Evolutionary conservation across 2,113 vertebrate genomes (phyloP).

Genomic region (Podarcis muralis): DNA sequence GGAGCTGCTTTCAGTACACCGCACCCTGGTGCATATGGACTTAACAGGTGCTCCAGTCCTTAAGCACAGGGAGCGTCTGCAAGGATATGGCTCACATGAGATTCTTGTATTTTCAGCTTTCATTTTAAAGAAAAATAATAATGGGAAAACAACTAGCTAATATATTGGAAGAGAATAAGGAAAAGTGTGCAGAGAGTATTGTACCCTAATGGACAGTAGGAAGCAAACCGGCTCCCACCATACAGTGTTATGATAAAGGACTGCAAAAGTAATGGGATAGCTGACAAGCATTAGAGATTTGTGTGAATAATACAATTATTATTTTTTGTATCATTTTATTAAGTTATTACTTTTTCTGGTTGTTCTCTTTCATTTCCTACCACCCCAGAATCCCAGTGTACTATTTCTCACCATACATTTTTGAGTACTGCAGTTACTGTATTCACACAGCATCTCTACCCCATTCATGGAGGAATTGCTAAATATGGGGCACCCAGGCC

Average conservation of each 20-base stretch:
- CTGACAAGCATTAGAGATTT: neutral
- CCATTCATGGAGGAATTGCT: neutral
- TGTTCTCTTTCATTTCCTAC: neutral
- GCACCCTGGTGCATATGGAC: neutral
- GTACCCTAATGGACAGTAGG: neutral
- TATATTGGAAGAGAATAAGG: neutral
- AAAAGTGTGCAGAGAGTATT: neutral
- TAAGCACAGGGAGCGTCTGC: neutral
- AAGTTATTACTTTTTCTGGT: neutral
- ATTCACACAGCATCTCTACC: neutral
- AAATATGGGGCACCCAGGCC: neutral
- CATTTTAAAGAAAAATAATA: neutral
- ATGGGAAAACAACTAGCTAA: no score
- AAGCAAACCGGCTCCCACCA: neutral
- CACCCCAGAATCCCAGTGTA: neutral
- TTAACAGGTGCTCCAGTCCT: neutral
- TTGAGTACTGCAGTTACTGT: neutral
- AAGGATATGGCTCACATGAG: neutral
- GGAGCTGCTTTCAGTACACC: neutral
- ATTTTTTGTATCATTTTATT: neutral
- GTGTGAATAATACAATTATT: neutral
- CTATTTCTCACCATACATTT: neutral
- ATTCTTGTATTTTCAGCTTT: neutral
- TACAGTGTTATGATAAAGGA: neutral
- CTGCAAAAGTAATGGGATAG: neutral